phyloP scores from a whole-genome alignment of 1,140 invertebrate genomes.

The Pteromalus puparum region DNA sequence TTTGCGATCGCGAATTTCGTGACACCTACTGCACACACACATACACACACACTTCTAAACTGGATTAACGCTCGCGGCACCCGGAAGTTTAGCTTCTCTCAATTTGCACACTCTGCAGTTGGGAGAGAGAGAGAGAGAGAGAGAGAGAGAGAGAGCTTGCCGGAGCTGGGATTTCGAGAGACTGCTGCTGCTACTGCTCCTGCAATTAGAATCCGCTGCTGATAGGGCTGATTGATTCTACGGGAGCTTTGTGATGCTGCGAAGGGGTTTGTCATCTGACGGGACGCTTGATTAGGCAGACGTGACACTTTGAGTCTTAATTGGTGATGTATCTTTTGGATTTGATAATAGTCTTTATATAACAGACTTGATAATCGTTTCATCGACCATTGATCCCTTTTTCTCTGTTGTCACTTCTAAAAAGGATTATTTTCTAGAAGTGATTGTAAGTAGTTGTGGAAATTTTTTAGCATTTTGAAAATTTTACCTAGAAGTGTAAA shows the following conservation, averaged over 20 bases:
- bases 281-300: not conserved
- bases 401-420: no score
- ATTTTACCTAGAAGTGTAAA: no score
- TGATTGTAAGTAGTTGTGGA: no score
- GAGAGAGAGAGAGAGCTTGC: not conserved
- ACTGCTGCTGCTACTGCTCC: not conserved
- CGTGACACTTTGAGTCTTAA: not conserved
- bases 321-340: not conserved
- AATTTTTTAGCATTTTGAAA: no score
- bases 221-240: constrained; percentile 17
- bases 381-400: no score
- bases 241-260: not conserved
- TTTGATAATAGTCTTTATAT: no score
- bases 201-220: not conserved
- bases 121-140: not conserved
- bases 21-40: not conserved
- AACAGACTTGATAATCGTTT: no score
- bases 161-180: not conserved
- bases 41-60: not conserved
- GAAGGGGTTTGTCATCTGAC: not conserved
- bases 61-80: not conserved
- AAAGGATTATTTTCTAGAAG: no score
- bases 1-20: not conserved
- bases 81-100: not conserved
- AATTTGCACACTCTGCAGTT: not conserved